Evolutionary conservation across 1,140 invertebrate genomes (phyloP), one percentile per base, ranked within the genome.

Genomic region (Matsumurasca onukii): DNA sequence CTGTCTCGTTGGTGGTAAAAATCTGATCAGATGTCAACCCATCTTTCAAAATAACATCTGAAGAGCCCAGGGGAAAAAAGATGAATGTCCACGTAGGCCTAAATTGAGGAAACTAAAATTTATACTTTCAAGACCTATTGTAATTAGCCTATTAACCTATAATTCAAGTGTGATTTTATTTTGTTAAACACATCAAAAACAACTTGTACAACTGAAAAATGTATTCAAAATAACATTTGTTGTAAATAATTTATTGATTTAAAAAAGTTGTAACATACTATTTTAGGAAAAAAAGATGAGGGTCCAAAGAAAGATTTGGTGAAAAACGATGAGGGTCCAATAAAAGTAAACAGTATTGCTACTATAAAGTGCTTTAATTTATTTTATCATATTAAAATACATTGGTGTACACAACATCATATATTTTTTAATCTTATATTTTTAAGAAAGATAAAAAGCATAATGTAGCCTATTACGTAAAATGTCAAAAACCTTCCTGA

Each of bases 321-420:
- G 24, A 30, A 39, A 64, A 64, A 64, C n/a, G 62, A 39, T 64
- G 62, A 64, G 62, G 62, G 62, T 64, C 20, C 30, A 64, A n/a
- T 24, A 20, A 2, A 20, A 20, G 29, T 17, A 27, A 30, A 31
- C 24, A 30, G 34, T 20, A 31, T 25, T 20, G n/a, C 62, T 5
- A 9, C 5, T 20, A 39, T 31, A 25, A 64, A 29, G n/a, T 27
- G 20, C 20, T 27, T n/a, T 20, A 64, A 31, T 29, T 31, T 30
- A 31, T 29, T 31, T 30, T 31, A 29, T 31, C 24, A 64, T 64
- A 30, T 31, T 31, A 29, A 13, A 20, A 64, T n/a, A n/a, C n/a
- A n/a, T n/a, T n/a, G n/a, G n/a, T n/a, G n/a, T n/a, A n/a, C n/a
- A n/a, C n/a, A n/a, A n/a, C n/a, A n/a, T n/a, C n/a, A n/a, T n/a